Base-by-base conservation (phyloP, 2,797 vertebrate genomes). In the Apogon hyalosoma region DNA sequence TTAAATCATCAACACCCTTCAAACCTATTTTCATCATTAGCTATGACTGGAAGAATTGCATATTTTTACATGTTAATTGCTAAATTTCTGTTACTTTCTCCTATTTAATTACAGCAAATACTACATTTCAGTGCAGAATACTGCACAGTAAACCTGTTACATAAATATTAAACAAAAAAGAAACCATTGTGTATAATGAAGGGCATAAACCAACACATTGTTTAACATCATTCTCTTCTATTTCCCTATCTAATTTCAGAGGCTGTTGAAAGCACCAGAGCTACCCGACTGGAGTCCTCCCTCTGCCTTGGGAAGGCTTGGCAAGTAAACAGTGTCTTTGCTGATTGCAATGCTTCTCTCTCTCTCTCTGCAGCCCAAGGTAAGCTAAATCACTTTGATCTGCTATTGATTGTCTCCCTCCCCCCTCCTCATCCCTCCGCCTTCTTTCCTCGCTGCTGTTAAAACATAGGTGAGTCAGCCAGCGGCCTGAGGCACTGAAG, bases 321-420 rank as follows among this genome's bases (percentile, higher is more conserved):
- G 74, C 18, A 59, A 83, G 87, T 93, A 93, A 92, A 93, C 87
- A 91, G 78, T 89, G 91, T 92, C 91, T 90, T 89, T 80, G 86
- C 85, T 91, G 89, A 93, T 93, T 92, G 92, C 81, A 79, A 81
- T 54, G 53, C 70, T 56, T 73, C 61, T 60, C 70, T 75, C 82
- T 82, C 70, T 75, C 82, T 82, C 82, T 73, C 74, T 81, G 59
- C 83, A 80, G 78, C 82, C 84, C 79, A 87, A 87, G 86, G 91
- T 93, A 83, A 91, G 78, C 77, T 89, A 82, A 87, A 90, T 86
- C 87, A 87, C 89, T 91, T 91, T 93, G 90, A 92, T 93, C 90
- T 93, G 87, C 74, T 92, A 94, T 93, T 88, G 91, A 94, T 94
- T 91, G 76, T 75, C 87, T 88, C 79, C 87, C 90, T 86, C n/a